Percentiles rank a stretch among this genome's conserved stretches.
Conservation (phyloP, 2,888 invertebrate species). For the Nomada ferruginata region DNA sequence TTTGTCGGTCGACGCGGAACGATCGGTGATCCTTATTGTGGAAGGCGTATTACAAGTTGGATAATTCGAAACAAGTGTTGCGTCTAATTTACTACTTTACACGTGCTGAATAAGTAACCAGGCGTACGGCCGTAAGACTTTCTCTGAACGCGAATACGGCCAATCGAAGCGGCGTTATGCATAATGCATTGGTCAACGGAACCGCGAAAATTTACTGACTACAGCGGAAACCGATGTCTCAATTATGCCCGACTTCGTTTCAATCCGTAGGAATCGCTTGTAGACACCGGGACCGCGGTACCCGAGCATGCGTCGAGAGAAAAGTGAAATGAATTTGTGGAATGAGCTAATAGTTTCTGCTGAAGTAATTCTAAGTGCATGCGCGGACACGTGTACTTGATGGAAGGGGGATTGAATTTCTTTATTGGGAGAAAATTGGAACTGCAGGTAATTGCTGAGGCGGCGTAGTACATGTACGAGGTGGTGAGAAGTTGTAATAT, state of each 20-base stretch:
- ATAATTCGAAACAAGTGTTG: conserved; percentile 60
- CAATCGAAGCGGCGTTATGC: conserved; percentile 47
- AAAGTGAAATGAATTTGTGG: not conserved
- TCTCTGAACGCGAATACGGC: conserved; percentile 37
- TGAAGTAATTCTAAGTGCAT: too few relatives aligned
- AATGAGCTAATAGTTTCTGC: not conserved
- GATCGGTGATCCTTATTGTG: conserved; percentile 38
- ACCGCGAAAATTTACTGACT: conserved; percentile 54
- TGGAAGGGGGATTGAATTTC: too few relatives aligned
- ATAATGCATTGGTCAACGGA: conserved; percentile 47
- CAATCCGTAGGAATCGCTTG: not conserved
- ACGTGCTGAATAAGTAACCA: conserved; percentile 28
- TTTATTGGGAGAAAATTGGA: too few relatives aligned
- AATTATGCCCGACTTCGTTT: conserved; percentile 41
- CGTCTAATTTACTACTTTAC: conserved; percentile 57
- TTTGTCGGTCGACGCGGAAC: conserved; percentile 30
- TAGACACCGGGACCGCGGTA: not conserved
- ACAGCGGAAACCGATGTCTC: conserved; percentile 49
- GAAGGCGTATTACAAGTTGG: conserved; percentile 40
- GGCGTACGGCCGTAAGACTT: conserved; percentile 25
- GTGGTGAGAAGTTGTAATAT: too few relatives aligned
- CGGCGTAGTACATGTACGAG: too few relatives aligned
- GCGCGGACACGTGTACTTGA: too few relatives aligned
- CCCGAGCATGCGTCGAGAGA: not conserved
- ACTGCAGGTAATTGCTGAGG: too few relatives aligned